These are phyloP conservation scores for Phaedon cochleariae DNA, from an alignment of 2,888 invertebrate genomes.

Conservation along the genomic window DNA sequence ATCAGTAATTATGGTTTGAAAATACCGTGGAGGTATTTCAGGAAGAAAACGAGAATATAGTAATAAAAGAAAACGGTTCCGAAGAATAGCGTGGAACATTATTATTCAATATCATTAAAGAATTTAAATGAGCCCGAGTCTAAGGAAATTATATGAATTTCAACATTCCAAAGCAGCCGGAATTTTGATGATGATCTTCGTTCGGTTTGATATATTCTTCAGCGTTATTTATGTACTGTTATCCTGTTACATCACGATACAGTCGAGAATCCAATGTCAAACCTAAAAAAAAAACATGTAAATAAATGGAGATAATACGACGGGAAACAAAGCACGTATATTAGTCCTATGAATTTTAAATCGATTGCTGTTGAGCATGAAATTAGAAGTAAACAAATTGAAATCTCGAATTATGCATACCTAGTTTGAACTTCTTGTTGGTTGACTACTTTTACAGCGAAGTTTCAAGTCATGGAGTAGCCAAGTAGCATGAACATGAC, in stretches of 20 bases:
- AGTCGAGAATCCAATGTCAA: conserved; percentile 12
- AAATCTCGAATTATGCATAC: neutral
- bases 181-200: conserved; percentile 19
- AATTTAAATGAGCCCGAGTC: conserved; percentile 16
- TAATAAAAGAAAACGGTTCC: conserved; percentile 10
- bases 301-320: conserved; percentile 3
- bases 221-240: conserved; percentile 13
- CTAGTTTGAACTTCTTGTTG: too few relatives aligned
- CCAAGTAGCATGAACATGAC: too few relatives aligned
- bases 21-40: conserved; percentile 8
- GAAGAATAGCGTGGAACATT: conserved; percentile 10
- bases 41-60: conserved; percentile 11
- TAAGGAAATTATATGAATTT: conserved; percentile 24
- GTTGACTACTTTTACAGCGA: too few relatives aligned
- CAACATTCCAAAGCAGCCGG: conserved; percentile 17
- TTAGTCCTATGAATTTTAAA: neutral
- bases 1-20: neutral
- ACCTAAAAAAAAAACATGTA: conserved; percentile 16
- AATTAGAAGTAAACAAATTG: neutral
- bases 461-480: too few relatives aligned
- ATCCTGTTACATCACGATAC: conserved; percentile 16
- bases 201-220: conserved; percentile 11
- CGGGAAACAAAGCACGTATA: too few relatives aligned
- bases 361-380: neutral
- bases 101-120: conserved; percentile 19